A percentile compares a stretch with the other conserved stretches of the same genome.
Conservation (phyloP, 2,113 vertebrate genomes). For the Pangasianodon hypophthalmus region DNA sequence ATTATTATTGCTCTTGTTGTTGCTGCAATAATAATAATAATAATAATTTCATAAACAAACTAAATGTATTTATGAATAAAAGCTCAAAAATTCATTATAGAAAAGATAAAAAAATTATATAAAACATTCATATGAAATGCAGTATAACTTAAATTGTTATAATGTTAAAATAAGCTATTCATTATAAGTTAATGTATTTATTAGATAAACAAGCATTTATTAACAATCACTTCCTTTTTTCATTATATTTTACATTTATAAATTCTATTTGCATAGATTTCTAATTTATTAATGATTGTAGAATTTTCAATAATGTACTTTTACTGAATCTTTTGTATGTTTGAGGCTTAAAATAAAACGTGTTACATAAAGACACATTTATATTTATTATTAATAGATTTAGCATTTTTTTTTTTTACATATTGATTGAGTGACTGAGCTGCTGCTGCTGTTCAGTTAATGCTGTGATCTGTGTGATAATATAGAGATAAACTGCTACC, state of each 20-base stretch:
- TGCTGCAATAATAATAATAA: neutral
- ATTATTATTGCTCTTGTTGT: neutral
- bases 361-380: neutral
- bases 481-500: neutral
- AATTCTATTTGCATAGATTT: neutral
- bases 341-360: neutral
- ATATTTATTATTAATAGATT: neutral
- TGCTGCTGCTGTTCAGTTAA: neutral
- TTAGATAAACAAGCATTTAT: neutral
- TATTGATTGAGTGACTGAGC: neutral
- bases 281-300: neutral
- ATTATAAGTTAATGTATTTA: neutral
- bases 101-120: neutral
- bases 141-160: neutral
- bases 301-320: neutral
- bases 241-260: neutral
- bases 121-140: neutral
- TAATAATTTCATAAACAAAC: neutral
- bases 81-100: neutral
- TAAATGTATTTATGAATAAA: neutral
- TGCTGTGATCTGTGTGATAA: neutral
- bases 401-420: neutral
- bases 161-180: neutral
- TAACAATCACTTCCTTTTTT: neutral
- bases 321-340: neutral